phyloP scores from a whole-genome alignment of 2,113 vertebrate genomes.

The Platysternon megacephalum region DNA sequence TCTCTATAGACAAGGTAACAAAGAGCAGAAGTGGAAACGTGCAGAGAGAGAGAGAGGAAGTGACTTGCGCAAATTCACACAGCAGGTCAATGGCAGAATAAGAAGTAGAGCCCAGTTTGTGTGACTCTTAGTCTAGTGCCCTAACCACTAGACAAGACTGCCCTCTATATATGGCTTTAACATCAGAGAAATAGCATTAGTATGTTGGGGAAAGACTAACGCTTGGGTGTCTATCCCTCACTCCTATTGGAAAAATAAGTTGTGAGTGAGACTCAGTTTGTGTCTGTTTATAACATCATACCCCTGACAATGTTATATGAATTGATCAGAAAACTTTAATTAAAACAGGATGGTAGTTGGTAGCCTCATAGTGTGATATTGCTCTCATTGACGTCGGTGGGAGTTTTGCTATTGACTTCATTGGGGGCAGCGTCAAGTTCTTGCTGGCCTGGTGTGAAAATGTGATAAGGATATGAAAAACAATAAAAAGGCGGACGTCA shows the following conservation, averaged over 20 bases:
- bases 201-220: not conserved
- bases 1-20: not conserved
- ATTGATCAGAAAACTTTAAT: not conserved
- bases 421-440: not conserved
- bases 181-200: not conserved
- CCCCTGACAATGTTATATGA: not conserved
- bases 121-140: not conserved
- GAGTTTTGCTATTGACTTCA: not conserved
- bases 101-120: not conserved
- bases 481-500: not conserved
- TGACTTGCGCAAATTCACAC: not conserved
- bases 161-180: not conserved
- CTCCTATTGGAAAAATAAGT: not conserved
- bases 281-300: not conserved
- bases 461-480: not conserved
- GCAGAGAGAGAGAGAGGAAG: not conserved
- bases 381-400: not conserved
- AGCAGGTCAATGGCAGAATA: not conserved
- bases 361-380: not conserved
- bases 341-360: not conserved
- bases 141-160: not conserved
- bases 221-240: not conserved
- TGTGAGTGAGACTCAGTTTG: not conserved
- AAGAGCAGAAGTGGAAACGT: not conserved
- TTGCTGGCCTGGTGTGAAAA: not conserved